Percentiles rank a stretch among this genome's conserved stretches.
These are phyloP conservation scores for Origma solitaria DNA, from an alignment of 2,113 vertebrate species.

Conservation along the genomic window DNA sequence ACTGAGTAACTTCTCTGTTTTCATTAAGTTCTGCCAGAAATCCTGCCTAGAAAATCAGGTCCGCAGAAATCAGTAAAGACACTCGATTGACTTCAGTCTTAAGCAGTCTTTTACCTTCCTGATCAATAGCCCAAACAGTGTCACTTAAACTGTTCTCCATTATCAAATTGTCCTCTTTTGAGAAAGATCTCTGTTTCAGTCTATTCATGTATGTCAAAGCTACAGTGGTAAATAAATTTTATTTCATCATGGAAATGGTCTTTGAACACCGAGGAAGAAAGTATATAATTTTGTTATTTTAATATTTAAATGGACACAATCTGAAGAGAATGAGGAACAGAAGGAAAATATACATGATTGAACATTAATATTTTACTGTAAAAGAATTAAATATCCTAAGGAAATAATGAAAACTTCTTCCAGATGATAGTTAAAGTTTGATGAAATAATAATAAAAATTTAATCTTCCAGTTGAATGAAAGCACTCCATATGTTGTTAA, in stretches of 20 bases:
- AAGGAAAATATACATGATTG: slow-evolving; percentile 27
- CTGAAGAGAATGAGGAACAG: background rate
- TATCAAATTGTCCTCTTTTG: background rate
- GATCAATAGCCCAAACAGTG: background rate
- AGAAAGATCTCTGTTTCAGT: background rate
- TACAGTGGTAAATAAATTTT: background rate
- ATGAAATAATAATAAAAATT: slow-evolving; percentile 65
- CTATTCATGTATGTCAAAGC: background rate
- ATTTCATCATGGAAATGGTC: background rate
- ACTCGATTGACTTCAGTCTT: background rate
- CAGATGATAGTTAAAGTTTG: slow-evolving; percentile 63
- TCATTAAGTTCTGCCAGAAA: background rate
- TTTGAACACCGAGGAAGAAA: background rate
- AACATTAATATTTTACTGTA: slow-evolving; percentile 64
- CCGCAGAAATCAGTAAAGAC: background rate
- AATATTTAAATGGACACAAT: slow-evolving; percentile 31
- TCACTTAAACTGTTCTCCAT: background rate
- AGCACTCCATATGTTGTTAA: slow-evolving; percentile 30
- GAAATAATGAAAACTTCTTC: slow-evolving; percentile 57
- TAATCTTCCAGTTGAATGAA: slow-evolving; percentile 52
- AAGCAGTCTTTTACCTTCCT: background rate
- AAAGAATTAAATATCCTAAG: slow-evolving; percentile 58
- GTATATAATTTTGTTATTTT: slow-evolving; percentile 9
- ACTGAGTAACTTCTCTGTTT: background rate
- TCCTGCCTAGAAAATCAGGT: background rate